A percentile compares a stretch with the other conserved stretches of the same genome.
Evolutionary conservation across 2,888 invertebrate species (phyloP).

Genomic region (Anarsia innoxiella): DNA sequence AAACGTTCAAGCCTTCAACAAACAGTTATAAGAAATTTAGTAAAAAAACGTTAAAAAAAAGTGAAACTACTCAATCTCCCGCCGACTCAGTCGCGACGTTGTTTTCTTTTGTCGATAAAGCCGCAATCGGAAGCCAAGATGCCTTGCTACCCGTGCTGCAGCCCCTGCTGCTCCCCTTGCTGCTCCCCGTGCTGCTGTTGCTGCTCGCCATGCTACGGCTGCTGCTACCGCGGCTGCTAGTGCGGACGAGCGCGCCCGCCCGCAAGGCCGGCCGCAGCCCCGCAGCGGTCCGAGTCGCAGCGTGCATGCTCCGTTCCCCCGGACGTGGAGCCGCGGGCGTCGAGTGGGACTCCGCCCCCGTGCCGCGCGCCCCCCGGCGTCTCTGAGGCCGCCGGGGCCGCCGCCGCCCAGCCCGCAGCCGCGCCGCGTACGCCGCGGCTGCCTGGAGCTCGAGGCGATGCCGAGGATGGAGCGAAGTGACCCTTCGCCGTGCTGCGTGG

Average conservation of each 20-base stretch:
- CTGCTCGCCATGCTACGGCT: constrained; percentile 37
- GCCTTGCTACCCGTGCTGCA: constrained; percentile 41
- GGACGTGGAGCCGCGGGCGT: background rate
- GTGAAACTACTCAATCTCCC: constrained; percentile 17
- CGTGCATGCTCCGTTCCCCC: background rate
- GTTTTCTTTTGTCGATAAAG: constrained; percentile 6
- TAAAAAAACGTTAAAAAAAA: constrained; percentile 22
- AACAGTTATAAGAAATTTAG: constrained; percentile 16
- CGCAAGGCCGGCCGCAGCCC: background rate
- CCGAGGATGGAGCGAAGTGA: no score
- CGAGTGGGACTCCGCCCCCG: background rate
- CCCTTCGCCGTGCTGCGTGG: no score
- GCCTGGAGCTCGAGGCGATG: no score
- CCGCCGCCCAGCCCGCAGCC: no score
- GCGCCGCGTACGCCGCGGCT: no score
- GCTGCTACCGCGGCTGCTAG: constrained; percentile 25
- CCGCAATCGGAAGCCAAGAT: constrained; percentile 23
- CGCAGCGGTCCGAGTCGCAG: background rate
- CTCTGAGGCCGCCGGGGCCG: no score
- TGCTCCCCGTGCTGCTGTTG: constrained; percentile 32
- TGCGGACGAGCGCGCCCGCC: constrained; percentile 5
- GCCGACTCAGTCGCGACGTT: constrained; percentile 2
- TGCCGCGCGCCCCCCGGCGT: background rate
- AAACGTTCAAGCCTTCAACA: constrained; percentile 44
- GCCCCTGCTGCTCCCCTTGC: constrained; percentile 30